phyloP scores from a whole-genome alignment of 2,797 vertebrate genomes.

The Diplodus puntazzo region DNA sequence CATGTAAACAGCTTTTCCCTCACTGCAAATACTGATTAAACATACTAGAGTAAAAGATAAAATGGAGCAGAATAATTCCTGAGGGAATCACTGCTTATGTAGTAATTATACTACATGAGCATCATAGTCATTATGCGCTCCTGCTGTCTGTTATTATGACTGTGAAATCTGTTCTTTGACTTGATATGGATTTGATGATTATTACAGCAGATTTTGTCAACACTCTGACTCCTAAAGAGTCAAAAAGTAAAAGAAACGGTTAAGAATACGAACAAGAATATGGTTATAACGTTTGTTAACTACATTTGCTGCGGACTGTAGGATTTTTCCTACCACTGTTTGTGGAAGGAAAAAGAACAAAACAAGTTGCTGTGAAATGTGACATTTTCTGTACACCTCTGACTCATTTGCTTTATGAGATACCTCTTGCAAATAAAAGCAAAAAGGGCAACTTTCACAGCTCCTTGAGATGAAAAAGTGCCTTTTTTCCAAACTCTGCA shows the following conservation, averaged over 20 bases:
- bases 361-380: constrained; percentile 47
- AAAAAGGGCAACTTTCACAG: constrained; percentile 83
- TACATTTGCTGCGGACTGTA: neutral
- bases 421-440: constrained; percentile 65
- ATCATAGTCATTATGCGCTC: constrained; percentile 28
- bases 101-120: constrained; percentile 32
- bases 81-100: constrained; percentile 33
- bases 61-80: constrained; percentile 49
- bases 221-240: neutral
- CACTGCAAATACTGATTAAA: constrained; percentile 58
- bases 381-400: constrained; percentile 57
- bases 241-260: neutral
- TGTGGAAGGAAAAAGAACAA: neutral
- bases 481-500: constrained; percentile 79
- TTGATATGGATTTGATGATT: neutral
- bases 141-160: constrained; percentile 36
- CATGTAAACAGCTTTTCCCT: constrained; percentile 51
- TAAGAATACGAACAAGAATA: neutral
- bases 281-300: neutral
- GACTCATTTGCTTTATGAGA: constrained; percentile 72
- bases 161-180: constrained; percentile 22
- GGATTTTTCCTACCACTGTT: neutral
- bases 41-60: constrained; percentile 49
- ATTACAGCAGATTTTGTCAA: neutral
- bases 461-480: constrained; percentile 77